Conservation (phyloP, 2,888 invertebrate species). For the Leucophenga montana region DNA sequence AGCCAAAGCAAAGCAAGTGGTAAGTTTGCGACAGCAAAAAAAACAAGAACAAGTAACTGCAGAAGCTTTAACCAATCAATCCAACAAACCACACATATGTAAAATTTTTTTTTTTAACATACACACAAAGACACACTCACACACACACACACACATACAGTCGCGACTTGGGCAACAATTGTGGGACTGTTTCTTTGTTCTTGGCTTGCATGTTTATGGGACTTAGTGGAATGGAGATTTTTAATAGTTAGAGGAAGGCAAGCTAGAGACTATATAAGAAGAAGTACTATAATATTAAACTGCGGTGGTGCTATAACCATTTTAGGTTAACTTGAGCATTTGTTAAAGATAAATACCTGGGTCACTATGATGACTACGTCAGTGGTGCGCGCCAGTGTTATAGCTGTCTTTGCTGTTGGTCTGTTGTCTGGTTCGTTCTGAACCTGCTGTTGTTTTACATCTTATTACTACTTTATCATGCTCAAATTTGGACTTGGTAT, state of each 20-base stretch:
- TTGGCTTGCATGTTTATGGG: slow-evolving; percentile 12
- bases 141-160: slow-evolving; percentile 44
- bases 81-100: background rate
- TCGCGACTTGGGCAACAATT: background rate
- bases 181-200: slow-evolving; percentile 3
- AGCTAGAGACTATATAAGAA: background rate
- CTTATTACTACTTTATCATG: too few species aligned
- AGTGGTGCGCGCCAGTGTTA: too few species aligned
- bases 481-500: too few species aligned
- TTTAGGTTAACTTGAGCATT: too few species aligned
- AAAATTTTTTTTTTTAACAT: background rate
- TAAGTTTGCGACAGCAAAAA: slow-evolving; percentile 46
- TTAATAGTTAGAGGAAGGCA: background rate
- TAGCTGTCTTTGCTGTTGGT: too few species aligned
- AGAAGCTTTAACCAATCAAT: slow-evolving; percentile 6
- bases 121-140: slow-evolving; percentile 44
- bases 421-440: too few species aligned
- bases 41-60: slow-evolving; percentile 13
- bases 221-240: too few species aligned
- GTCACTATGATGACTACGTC: too few species aligned
- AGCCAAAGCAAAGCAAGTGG: slow-evolving; percentile 51
- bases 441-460: too few species aligned
- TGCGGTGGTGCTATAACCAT: too few species aligned
- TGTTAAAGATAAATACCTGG: too few species aligned
- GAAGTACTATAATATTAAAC: too few species aligned